Conservation (phyloP, 1,140 invertebrate genomes). For the Sarcophaga bullata region DNA sequence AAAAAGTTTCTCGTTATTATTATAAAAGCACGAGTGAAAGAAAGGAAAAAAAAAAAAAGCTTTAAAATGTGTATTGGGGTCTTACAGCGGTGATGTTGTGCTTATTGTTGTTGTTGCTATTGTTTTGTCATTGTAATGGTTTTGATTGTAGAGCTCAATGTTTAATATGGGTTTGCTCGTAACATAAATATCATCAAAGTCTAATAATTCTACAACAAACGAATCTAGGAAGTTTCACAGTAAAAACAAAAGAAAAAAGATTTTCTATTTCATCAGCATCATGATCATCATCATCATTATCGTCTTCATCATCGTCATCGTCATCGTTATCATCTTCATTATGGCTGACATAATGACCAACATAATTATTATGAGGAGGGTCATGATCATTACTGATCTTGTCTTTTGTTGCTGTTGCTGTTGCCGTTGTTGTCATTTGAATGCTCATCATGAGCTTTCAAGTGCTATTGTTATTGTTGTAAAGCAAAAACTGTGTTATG, state of each 20-base stretch:
- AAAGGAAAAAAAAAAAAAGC: not conserved
- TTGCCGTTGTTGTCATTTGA: not conserved
- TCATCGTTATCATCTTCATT: not conserved
- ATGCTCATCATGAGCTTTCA: not conserved
- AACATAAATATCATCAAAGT: constrained; percentile 36
- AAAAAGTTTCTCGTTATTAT: constrained; percentile 13
- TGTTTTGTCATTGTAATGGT: constrained; percentile 1
- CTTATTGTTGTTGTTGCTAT: constrained; percentile 13
- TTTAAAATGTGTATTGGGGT: not conserved
- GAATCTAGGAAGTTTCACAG: not conserved
- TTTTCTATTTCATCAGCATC: not conserved
- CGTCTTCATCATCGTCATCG: not conserved
- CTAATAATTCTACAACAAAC: constrained; percentile 28
- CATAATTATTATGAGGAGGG: too few relatives aligned
- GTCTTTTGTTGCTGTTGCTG: not conserved
- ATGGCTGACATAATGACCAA: not conserved
- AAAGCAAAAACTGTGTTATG: too few relatives aligned
- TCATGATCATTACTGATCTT: not conserved
- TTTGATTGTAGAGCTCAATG: not conserved
- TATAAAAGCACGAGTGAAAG: too few relatives aligned
- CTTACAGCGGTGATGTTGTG: not conserved
- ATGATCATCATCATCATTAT: constrained; percentile 15
- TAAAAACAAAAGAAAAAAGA: not conserved
- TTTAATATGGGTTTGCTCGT: constrained; percentile 28
- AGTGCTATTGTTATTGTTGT: too few relatives aligned